phyloP scores from a whole-genome alignment of 2,888 invertebrate genomes.

The Platycheirus rosarum region DNA sequence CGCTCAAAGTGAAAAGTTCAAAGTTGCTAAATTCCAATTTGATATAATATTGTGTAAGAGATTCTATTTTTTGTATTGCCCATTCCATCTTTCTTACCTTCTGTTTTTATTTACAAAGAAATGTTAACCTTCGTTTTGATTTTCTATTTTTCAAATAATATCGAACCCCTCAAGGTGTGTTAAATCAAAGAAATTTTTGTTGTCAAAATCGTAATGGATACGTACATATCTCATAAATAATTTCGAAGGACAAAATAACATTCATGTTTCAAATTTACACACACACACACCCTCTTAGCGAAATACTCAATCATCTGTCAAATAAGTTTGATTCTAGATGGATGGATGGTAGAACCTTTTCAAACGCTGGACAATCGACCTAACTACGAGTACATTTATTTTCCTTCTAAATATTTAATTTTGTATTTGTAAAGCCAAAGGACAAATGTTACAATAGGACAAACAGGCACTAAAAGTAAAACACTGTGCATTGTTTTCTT shows the following conservation, averaged over 20 bases:
- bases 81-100: too few species aligned
- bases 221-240: constrained; percentile 11
- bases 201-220: not conserved
- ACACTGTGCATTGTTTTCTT: constrained; percentile 10
- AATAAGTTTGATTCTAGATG: constrained; percentile 18
- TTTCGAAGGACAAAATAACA: not conserved
- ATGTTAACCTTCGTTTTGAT: too few species aligned
- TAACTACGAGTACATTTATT: not conserved
- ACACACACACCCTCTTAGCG: not conserved
- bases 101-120: too few species aligned
- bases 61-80: too few species aligned
- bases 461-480: not conserved
- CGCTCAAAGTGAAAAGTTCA: too few species aligned
- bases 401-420: constrained; percentile 62
- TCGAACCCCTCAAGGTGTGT: not conserved
- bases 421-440: constrained; percentile 40
- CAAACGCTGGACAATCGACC: not conserved
- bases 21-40: too few species aligned
- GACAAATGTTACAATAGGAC: constrained; percentile 42
- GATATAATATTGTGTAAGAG: too few species aligned
- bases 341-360: not conserved
- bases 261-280: not conserved
- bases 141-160: not conserved
- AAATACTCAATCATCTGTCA: constrained; percentile 47
- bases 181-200: constrained; percentile 6